phyloP scores from a whole-genome alignment of 2,113 vertebrate species.

The Chinchilla lanigera region DNA sequence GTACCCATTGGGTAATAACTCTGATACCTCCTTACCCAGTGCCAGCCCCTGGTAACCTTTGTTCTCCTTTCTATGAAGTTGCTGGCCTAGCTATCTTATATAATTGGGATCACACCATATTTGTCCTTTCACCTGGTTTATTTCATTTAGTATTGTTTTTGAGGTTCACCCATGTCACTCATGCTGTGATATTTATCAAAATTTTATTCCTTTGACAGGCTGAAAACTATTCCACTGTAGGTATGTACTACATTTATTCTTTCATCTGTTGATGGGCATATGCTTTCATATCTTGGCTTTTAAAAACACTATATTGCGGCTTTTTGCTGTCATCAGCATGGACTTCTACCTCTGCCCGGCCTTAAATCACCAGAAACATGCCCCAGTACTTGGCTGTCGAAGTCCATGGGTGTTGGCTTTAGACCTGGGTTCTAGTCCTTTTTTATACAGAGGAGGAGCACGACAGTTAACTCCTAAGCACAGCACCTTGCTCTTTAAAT shows the following conservation, averaged over 20 bases:
- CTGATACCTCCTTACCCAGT: neutral
- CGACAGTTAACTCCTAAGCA: too few species aligned
- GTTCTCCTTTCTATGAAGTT: neutral
- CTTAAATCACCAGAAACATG: neutral
- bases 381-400: fast-evolving
- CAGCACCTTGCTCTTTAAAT: neutral
- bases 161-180: neutral
- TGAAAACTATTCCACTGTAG: neutral
- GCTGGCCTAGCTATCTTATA: neutral
- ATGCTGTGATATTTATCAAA: fast-evolving
- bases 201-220: neutral
- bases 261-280: neutral
- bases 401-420: neutral
- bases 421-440: neutral
- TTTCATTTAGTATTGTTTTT: neutral
- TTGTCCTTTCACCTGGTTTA: neutral
- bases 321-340: neutral
- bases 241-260: neutral
- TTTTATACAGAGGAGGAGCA: neutral
- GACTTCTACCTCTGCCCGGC: neutral
- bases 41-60: neutral
- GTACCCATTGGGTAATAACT: neutral
- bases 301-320: neutral
- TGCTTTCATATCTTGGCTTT: neutral
- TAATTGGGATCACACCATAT: neutral